phyloP scores from a whole-genome alignment of 2,888 invertebrate genomes.

The Eupeodes luniger region DNA sequence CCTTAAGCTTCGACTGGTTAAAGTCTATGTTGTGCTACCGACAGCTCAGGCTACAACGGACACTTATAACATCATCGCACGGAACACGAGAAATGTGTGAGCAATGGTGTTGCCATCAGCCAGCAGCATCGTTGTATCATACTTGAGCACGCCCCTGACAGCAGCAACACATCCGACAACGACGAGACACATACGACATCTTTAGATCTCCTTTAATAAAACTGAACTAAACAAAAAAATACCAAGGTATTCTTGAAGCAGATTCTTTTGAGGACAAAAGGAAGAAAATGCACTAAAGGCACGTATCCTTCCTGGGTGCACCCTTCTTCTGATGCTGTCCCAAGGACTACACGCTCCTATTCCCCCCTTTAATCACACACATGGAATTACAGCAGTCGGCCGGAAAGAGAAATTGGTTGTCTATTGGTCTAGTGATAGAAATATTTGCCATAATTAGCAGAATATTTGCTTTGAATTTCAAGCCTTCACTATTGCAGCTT shows the following conservation, averaged over 20 bases:
- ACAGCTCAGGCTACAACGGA: constrained; percentile 49
- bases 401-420: background rate
- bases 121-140: constrained; percentile 61
- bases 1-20: constrained; percentile 1
- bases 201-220: constrained; percentile 36
- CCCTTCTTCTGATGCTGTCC: constrained; percentile 46
- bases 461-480: constrained; percentile 48
- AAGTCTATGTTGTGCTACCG: constrained; percentile 8
- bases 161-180: constrained; percentile 57
- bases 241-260: constrained; percentile 47
- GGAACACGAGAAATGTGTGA: constrained; percentile 69
- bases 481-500: constrained; percentile 43
- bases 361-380: constrained; percentile 65
- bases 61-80: constrained; percentile 62
- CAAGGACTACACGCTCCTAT: constrained; percentile 65
- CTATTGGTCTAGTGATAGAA: constrained; percentile 29
- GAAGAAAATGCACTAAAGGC: constrained; percentile 65
- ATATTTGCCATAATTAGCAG: constrained; percentile 63
- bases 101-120: constrained; percentile 64
- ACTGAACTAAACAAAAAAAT: constrained; percentile 1
- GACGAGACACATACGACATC: constrained; percentile 62
- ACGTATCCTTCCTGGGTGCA: constrained; percentile 62
- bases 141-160: constrained; percentile 75
- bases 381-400: constrained; percentile 60
- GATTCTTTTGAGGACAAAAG: constrained; percentile 61